These are phyloP conservation scores for Anthrax anthrax DNA, from an alignment of 2,888 invertebrate species.

Conservation along the genomic window DNA sequence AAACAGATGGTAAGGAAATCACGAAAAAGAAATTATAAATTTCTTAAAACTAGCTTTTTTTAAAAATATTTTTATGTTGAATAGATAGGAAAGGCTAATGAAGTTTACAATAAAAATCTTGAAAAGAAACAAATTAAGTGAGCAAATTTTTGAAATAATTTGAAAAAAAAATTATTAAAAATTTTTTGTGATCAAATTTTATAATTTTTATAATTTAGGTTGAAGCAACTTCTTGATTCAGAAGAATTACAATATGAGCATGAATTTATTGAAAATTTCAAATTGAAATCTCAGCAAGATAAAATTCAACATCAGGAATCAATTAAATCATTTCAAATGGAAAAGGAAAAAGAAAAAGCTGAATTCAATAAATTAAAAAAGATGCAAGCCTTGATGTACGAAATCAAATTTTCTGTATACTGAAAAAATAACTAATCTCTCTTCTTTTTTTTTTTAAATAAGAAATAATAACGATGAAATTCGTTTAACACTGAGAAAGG, in stretches of 20 bases:
- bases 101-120: conserved; percentile 1
- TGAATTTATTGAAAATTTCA: conserved; percentile 4
- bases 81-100: too few species aligned
- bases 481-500: conserved; percentile 3
- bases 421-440: too few species aligned
- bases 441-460: not conserved
- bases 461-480: conserved; percentile 9
- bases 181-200: not conserved
- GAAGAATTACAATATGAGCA: conserved; percentile 5
- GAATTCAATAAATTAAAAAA: conserved; percentile 6
- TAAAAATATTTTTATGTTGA: too few species aligned
- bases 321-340: conserved; percentile 2
- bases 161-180: not conserved
- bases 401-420: too few species aligned
- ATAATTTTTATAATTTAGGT: not conserved
- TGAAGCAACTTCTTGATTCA: not conserved
- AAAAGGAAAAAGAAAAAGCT: conserved; percentile 2
- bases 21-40: not conserved
- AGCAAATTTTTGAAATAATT: not conserved
- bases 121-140: conserved; percentile 3
- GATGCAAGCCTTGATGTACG: not conserved
- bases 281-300: conserved; percentile 2
- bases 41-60: not conserved
- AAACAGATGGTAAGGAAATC: conserved; percentile 2
- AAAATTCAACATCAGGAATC: not conserved